Base-by-base conservation (phyloP, 1,140 invertebrate species). In the Papilio machaon region DNA sequence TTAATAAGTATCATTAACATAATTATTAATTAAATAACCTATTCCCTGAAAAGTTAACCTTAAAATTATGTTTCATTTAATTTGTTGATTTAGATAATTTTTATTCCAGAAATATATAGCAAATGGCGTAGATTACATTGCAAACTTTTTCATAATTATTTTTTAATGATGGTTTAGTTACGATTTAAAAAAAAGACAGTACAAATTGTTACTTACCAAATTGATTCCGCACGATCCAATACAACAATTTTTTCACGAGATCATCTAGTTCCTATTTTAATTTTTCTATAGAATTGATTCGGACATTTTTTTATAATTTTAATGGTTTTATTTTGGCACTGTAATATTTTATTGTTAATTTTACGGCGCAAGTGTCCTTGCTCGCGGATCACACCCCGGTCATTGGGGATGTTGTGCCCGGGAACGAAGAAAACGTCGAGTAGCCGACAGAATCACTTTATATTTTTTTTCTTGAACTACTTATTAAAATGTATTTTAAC, bases 361-460 rank as follows among this genome's bases (percentile, higher is more conserved):
- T 91, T 87, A 87, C 87, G 85, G 85, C 87, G 83, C 83, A 80
- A 87, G 87, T 88, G 88, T 87, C 87, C 87, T 89, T 87, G 83
- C 83, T 82, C 84, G 85, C 83, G 81, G 91, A 91, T 90, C 91
- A 91, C 92, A 92, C 92, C 91, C 92, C 89, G 88, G 85, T 87
- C 84, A 81, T 83, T 79, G 84, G 90, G 87, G 87, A 88, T 92
- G 90, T 91, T 92, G 88, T 90, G 88, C 84, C 85, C 81, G n/a
- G 75, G 84, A 86, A 85, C 81, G 83, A 80, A 23, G 85, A 82
- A 84, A 67, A 78, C 47, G 47, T 88, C 54, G 90, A 91, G 91
- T 87, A 49, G 84, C 17, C 6, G 17, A 9, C 10, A 49, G 75
- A 67, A 82, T 79, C 80, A 30, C 5, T 15, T 70, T 13, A 38